Percentiles rank a stretch among this genome's conserved stretches.
phyloP scores from a whole-genome alignment of 2,888 invertebrate genomes.

The Drosophila ezoana region DNA sequence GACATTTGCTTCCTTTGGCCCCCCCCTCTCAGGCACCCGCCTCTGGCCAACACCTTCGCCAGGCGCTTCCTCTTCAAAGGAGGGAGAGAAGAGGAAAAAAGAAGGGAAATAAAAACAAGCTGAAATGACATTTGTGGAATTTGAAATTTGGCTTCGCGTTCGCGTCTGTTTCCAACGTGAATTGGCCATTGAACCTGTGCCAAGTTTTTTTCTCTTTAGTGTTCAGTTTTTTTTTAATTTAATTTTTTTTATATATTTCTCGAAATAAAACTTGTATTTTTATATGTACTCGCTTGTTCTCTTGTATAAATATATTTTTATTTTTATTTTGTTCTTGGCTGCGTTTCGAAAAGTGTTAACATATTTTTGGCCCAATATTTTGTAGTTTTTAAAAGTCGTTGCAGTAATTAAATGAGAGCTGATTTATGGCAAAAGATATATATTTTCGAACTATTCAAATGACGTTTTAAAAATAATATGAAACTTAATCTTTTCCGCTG shows the following conservation, averaged over 20 bases:
- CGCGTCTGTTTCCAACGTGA: not conserved
- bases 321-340: constrained; percentile 56
- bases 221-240: constrained; percentile 10
- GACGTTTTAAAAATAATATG: not conserved
- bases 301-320: constrained; percentile 19
- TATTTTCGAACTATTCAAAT: not conserved
- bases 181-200: constrained; percentile 82
- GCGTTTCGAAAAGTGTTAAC: constrained; percentile 58
- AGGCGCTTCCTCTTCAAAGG: constrained; percentile 51
- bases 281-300: constrained; percentile 5
- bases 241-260: constrained; percentile 28
- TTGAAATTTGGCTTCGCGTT: constrained; percentile 65
- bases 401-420: constrained; percentile 44
- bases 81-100: constrained; percentile 41
- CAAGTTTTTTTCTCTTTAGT: constrained; percentile 63
- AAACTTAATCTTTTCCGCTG: not conserved
- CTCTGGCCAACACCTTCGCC: constrained; percentile 34
- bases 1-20: constrained; percentile 52
- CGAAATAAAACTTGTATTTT: constrained; percentile 22
- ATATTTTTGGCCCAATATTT: constrained; percentile 57
- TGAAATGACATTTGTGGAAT: constrained; percentile 78
- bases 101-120: constrained; percentile 4
- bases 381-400: constrained; percentile 57
- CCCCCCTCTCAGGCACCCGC: no score
- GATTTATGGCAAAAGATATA: constrained; percentile 32